Percentiles rank a stretch among this genome's conserved stretches.
phyloP scores from a whole-genome alignment of 2,888 invertebrate species.

The Onchidella celtica region DNA sequence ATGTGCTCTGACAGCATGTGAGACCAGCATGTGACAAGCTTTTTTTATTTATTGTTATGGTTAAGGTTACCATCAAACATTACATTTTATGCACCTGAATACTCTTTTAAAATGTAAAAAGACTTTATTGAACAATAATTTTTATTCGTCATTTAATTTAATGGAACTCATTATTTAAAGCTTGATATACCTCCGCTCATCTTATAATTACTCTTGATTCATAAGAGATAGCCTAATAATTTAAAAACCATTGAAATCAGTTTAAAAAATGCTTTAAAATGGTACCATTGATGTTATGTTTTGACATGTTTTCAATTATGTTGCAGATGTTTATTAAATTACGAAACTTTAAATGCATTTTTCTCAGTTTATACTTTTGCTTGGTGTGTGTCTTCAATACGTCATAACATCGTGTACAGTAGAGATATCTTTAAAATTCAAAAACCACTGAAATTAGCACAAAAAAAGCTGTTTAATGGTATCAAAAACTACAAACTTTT shows the following conservation, averaged over 20 bases:
- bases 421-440: conserved; percentile 45
- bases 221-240: background rate
- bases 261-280: background rate
- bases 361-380: background rate
- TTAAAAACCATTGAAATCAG: background rate
- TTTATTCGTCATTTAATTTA: background rate
- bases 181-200: background rate
- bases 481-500: background rate
- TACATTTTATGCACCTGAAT: too few relatives aligned
- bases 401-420: conserved; percentile 62
- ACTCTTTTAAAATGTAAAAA: too few relatives aligned
- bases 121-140: too few relatives aligned
- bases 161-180: background rate
- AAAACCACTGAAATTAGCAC: background rate
- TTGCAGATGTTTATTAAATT: background rate
- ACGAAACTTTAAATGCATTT: background rate
- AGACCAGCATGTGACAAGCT: too few relatives aligned
- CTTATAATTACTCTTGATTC: background rate
- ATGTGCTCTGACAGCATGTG: too few relatives aligned
- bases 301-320: background rate
- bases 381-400: background rate
- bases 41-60: too few relatives aligned
- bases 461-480: background rate
- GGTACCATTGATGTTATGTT: background rate
- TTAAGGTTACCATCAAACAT: too few relatives aligned